These are phyloP conservation scores for Patagioenas fasciata DNA, from an alignment of 2,113 vertebrate genomes.

Conservation along the genomic window DNA sequence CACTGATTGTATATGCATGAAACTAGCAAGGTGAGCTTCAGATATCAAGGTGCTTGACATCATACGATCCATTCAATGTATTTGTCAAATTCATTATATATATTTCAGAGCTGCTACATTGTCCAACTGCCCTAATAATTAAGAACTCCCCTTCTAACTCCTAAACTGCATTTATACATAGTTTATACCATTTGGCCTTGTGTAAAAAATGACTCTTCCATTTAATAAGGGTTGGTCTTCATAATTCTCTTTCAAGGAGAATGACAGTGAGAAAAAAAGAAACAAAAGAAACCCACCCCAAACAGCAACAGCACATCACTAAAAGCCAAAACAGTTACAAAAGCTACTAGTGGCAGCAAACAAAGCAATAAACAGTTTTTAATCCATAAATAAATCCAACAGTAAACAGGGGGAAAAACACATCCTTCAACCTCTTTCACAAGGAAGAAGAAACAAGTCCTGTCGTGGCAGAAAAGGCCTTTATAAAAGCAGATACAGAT, in stretches of 20 bases:
- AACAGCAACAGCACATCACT: background rate
- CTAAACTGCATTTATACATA: background rate
- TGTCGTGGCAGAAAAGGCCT: background rate
- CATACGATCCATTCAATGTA: background rate
- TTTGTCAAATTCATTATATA: background rate
- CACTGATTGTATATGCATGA: background rate
- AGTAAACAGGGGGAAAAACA: background rate
- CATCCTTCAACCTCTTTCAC: background rate
- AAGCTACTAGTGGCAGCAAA: background rate
- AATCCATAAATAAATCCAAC: background rate
- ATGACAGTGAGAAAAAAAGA: background rate
- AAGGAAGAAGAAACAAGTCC: background rate
- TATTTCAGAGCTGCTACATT: background rate
- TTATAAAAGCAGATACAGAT: background rate
- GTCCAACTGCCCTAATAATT: background rate
- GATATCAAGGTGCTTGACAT: rapidly evolving
- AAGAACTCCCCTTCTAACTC: background rate
- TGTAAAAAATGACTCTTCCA: background rate
- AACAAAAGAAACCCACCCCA: background rate
- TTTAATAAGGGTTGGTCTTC: background rate
- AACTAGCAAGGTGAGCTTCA: background rate
- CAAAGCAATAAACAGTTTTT: background rate
- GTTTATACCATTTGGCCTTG: background rate
- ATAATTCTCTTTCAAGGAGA: background rate
- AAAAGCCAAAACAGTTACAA: background rate